Evolutionary conservation across 2,797 vertebrate species (phyloP).

Genomic region (Hyperoplus lanceolatus): DNA sequence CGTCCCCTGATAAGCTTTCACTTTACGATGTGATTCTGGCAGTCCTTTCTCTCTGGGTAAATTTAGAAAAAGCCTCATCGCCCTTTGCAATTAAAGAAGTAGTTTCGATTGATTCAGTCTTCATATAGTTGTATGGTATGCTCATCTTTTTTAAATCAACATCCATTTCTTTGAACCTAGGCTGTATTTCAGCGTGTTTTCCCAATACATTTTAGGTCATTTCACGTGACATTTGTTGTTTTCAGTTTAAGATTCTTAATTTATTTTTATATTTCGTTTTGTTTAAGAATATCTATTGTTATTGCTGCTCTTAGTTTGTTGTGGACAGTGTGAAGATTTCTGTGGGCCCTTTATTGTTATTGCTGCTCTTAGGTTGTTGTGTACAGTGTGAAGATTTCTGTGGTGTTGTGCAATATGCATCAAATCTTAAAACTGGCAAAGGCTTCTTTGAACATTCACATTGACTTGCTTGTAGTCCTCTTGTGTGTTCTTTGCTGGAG

Average conservation of each 20-base stretch:
- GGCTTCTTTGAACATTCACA: not conserved
- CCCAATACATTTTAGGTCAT: not conserved
- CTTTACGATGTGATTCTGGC: conserved; percentile 12
- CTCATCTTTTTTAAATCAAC: not conserved
- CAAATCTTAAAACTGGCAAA: no score
- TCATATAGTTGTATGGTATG: conserved; percentile 1
- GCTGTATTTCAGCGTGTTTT: not conserved
- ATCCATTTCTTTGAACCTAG: not conserved
- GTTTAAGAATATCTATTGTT: no score
- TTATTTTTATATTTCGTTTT: not conserved
- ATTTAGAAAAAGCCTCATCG: not conserved
- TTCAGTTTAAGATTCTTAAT: not conserved
- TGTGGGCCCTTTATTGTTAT: not conserved
- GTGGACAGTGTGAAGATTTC: no score
- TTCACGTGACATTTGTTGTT: not conserved
- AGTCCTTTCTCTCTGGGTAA: not conserved
- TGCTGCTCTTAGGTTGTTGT: no score
- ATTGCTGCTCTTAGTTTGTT: not conserved
- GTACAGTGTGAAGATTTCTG: no score
- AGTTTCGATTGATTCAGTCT: not conserved
- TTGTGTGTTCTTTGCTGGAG: not conserved
- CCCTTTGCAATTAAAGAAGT: conserved; percentile 16
- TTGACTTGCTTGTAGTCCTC: not conserved
- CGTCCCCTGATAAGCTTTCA: conserved; percentile 7
- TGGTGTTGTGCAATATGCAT: no score